phyloP scores from a whole-genome alignment of 1,140 invertebrate species.

The Drosophila yakuba region DNA sequence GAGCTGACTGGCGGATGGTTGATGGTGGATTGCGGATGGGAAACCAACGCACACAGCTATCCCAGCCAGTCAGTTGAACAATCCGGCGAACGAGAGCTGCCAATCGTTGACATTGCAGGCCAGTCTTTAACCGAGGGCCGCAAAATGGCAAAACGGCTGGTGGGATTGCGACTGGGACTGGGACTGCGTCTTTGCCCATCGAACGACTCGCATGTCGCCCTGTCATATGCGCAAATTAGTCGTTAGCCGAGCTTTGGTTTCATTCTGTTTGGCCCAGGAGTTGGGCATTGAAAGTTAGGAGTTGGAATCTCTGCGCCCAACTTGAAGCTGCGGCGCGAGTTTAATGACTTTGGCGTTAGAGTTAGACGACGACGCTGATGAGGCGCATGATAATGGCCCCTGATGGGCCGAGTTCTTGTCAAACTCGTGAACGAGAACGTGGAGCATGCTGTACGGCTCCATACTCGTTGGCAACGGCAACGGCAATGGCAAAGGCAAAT shows the following conservation, averaged over 20 bases:
- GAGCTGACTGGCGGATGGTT: slow-evolving; percentile 17
- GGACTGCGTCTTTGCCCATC: slow-evolving; percentile 19
- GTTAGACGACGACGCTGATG: slow-evolving; percentile 71
- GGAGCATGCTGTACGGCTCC: slow-evolving; percentile 10
- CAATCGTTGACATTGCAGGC: slow-evolving; percentile 65
- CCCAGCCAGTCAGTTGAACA: slow-evolving; percentile 55
- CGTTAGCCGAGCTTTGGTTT: slow-evolving; percentile 65
- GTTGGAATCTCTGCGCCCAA: background rate
- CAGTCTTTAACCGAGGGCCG: slow-evolving; percentile 34
- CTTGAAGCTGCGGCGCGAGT: slow-evolving; percentile 56
- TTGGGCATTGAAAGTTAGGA: background rate
- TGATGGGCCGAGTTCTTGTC: slow-evolving; percentile 78
- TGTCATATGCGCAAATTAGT: slow-evolving; percentile 82
- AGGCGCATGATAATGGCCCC: slow-evolving; percentile 77
- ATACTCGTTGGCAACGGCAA: slow-evolving; percentile 40
- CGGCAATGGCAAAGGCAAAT: slow-evolving; percentile 46
- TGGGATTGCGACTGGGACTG: background rate
- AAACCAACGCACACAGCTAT: slow-evolving; percentile 68
- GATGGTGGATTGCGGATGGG: slow-evolving; percentile 46
- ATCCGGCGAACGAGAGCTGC: slow-evolving; percentile 52
- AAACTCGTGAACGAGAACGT: slow-evolving; percentile 65
- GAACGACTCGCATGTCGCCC: slow-evolving; percentile 65
- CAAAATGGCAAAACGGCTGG: slow-evolving; percentile 7
- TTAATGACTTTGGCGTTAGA: slow-evolving; percentile 79
- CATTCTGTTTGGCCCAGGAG: slow-evolving; percentile 34